Conservation (phyloP, 1,140 invertebrate genomes). For the Neodiprion lecontei region DNA sequence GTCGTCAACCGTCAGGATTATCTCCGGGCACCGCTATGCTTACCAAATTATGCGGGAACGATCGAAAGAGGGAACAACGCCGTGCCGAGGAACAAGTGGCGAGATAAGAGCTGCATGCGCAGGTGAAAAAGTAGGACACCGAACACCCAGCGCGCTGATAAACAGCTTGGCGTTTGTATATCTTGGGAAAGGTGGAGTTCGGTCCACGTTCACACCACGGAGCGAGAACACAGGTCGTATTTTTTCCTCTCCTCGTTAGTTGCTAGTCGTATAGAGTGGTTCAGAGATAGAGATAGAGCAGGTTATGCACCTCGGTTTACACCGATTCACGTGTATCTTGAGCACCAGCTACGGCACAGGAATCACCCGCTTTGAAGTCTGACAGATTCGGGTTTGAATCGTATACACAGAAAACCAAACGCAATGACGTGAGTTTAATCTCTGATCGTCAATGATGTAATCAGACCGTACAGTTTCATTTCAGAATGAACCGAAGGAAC, state of each 20-base stretch:
- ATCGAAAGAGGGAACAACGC: not conserved
- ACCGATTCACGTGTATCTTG: too few species aligned
- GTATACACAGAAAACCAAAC: too few species aligned
- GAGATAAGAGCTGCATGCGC: not conserved
- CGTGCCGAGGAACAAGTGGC: too few species aligned
- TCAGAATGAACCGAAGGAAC: not conserved
- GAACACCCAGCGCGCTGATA: constrained; percentile 26
- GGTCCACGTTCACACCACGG: constrained; percentile 18
- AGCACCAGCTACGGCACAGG: not conserved
- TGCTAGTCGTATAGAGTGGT: not conserved
- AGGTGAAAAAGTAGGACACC: constrained; percentile 41
- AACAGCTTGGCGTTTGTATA: constrained; percentile 16
- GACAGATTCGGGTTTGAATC: not conserved
- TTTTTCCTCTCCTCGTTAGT: not conserved
- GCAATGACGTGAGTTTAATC: too few species aligned
- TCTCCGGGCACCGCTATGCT: not conserved
- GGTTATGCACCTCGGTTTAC: too few species aligned
- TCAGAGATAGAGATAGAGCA: too few species aligned
- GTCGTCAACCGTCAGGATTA: not conserved
- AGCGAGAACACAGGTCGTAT: not conserved
- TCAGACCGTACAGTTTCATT: not conserved
- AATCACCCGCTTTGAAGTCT: not conserved
- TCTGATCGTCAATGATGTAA: not conserved
- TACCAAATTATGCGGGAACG: not conserved
- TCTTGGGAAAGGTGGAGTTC: constrained; percentile 39